Percentiles rank a stretch among this genome's conserved stretches.
Evolutionary conservation across 1,140 invertebrate genomes (phyloP).

Genomic region (Drosophila paulistorum): DNA sequence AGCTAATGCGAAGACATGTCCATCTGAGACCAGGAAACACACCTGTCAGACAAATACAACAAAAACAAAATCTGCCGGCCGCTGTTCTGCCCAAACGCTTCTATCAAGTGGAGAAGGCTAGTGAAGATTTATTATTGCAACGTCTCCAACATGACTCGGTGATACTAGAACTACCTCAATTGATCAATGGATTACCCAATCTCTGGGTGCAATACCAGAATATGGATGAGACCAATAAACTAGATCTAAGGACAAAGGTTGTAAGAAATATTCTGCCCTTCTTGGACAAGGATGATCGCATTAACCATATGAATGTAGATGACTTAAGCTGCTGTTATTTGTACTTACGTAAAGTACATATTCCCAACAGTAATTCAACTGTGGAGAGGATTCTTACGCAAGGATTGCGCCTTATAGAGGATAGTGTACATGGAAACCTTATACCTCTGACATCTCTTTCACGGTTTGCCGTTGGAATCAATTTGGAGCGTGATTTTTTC

Average conservation of each 20-base stretch:
- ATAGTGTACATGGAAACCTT: slow-evolving; percentile 9
- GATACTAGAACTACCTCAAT: not conserved
- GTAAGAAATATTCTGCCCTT: slow-evolving; percentile 34
- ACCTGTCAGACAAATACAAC: not conserved
- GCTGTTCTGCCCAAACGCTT: not conserved
- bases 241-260: slow-evolving; percentile 26
- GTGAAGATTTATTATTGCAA: not conserved
- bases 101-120: not conserved
- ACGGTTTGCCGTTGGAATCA: slow-evolving; percentile 69
- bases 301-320: slow-evolving; percentile 45
- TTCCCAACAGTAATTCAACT: slow-evolving; percentile 43
- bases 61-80: slow-evolving; percentile 24
- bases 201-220: slow-evolving; percentile 51
- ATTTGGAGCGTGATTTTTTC: slow-evolving; percentile 66
- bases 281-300: slow-evolving; percentile 12
- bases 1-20: slow-evolving; percentile 35
- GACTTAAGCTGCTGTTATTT: slow-evolving; percentile 67
- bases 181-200: slow-evolving; percentile 22
- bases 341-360: slow-evolving; percentile 67
- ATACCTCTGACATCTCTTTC: slow-evolving; percentile 64
- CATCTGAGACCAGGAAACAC: slow-evolving; percentile 32
- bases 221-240: not conserved
- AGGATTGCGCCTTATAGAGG: slow-evolving; percentile 38
- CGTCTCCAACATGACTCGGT: not conserved
- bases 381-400: slow-evolving; percentile 51